These are phyloP conservation scores for Enteromius radiatus DNA, from an alignment of 2,797 vertebrate species.

Conservation along the genomic window DNA sequence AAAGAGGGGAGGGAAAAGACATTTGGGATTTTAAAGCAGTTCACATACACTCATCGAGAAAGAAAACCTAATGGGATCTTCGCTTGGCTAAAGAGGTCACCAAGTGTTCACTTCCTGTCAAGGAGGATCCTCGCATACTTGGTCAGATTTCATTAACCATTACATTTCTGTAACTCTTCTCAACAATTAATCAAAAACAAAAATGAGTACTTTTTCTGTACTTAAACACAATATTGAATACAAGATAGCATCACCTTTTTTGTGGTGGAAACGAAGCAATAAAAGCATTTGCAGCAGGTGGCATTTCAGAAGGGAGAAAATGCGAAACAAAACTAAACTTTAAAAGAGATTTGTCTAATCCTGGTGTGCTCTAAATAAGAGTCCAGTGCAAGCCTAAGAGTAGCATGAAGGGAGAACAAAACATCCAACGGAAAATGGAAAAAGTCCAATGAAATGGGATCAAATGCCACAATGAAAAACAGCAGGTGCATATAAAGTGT, in stretches of 20 bases:
- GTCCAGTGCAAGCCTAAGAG: slow-evolving; percentile 18
- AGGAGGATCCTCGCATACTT: not conserved
- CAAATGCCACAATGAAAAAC: slow-evolving; percentile 43
- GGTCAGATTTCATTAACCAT: slow-evolving; percentile 15
- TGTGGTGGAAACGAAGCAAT: not conserved
- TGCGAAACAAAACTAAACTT: not conserved
- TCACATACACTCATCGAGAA: not conserved
- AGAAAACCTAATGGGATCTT: slow-evolving; percentile 16
- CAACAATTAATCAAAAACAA: not conserved
- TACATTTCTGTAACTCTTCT: not conserved
- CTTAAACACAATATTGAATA: slow-evolving; percentile 4
- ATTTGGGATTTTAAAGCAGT: slow-evolving; percentile 19
- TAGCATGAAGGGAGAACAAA: slow-evolving; percentile 20
- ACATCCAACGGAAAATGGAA: not conserved
- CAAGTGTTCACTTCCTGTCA: slow-evolving; percentile 2
- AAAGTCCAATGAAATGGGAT: slow-evolving; percentile 40
- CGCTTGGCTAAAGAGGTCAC: slow-evolving; percentile 3
- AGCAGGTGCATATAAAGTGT: slow-evolving; percentile 56
- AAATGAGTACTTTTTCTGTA: not conserved
- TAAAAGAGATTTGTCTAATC: slow-evolving; percentile 33
- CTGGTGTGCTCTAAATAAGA: slow-evolving; percentile 17
- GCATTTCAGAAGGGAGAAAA: slow-evolving; percentile 5
- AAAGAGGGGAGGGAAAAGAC: too few species aligned
- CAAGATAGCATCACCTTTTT: not conserved
- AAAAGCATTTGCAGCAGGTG: slow-evolving; percentile 1